phyloP scores from a whole-genome alignment of 2,797 vertebrate species.

The Sebastes flavidus region DNA sequence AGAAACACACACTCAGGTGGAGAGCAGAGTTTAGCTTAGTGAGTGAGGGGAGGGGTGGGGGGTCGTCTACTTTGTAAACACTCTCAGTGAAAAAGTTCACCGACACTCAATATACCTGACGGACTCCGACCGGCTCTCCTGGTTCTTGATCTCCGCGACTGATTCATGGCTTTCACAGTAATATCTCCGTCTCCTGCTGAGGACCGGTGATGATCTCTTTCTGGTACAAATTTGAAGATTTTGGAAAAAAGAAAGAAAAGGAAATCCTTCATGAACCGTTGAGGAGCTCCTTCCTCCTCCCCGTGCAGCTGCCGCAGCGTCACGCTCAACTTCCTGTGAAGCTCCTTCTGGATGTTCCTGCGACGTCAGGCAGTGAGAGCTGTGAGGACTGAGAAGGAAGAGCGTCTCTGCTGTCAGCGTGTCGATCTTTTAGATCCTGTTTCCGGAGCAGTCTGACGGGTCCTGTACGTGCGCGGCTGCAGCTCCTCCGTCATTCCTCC shows the following conservation, averaged over 20 bases:
- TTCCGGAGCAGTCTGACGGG: not conserved
- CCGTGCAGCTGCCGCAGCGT: not conserved
- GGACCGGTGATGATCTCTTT: slow-evolving; percentile 1
- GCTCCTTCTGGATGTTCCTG: not conserved
- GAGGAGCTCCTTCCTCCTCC: not conserved
- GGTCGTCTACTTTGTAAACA: slow-evolving; percentile 72
- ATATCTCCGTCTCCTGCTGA: not conserved
- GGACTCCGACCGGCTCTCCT: slow-evolving; percentile 36
- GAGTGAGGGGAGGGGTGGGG: not conserved
- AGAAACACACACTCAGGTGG: slow-evolving; percentile 9
- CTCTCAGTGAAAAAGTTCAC: slow-evolving; percentile 43
- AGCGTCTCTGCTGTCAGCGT: not conserved
- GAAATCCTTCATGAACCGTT: slow-evolving; percentile 79
- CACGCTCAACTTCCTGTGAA: not conserved
- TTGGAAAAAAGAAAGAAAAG: not conserved
- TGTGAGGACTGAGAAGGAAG: not conserved
- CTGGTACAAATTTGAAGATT: slow-evolving; percentile 34
- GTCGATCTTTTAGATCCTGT: not conserved
- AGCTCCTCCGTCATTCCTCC: slow-evolving; percentile 64
- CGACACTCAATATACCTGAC: slow-evolving; percentile 46
- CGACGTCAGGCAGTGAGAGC: slow-evolving; percentile 42
- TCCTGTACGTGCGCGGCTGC: slow-evolving; percentile 7
- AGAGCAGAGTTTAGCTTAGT: slow-evolving; percentile 22
- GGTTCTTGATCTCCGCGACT: slow-evolving; percentile 39
- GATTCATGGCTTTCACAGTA: slow-evolving; percentile 63